phyloP scores from a whole-genome alignment of 2,113 vertebrate species.

The Cervus canadensis region DNA sequence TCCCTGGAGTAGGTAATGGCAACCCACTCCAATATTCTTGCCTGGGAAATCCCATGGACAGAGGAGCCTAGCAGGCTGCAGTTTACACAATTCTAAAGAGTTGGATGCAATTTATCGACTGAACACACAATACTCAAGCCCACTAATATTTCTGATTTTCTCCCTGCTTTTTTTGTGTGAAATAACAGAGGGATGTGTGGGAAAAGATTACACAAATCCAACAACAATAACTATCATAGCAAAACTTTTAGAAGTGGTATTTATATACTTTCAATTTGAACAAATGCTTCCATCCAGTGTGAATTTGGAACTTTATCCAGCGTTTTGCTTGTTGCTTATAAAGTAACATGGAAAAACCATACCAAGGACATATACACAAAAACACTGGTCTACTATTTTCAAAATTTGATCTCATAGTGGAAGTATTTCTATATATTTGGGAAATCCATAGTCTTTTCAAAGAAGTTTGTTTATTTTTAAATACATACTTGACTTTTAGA shows the following conservation, averaged over 20 bases:
- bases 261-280: background rate
- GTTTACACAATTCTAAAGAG: rapidly evolving
- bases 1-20: background rate
- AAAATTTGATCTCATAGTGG: background rate
- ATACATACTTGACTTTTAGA: background rate
- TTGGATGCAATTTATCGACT: rapidly evolving
- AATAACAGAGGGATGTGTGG: background rate
- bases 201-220: background rate
- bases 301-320: background rate
- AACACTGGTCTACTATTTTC: background rate
- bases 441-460: background rate
- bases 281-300: background rate
- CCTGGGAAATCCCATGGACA: background rate
- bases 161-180: background rate
- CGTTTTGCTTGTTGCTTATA: background rate
- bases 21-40: background rate
- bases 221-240: background rate
- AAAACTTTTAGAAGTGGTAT: background rate
- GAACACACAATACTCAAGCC: background rate
- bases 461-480: background rate
- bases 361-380: background rate
- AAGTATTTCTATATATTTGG: background rate
- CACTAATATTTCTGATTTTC: background rate
- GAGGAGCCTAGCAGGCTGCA: background rate
- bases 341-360: background rate